Percentiles rank a stretch among this genome's conserved stretches.
These are phyloP conservation scores for Drosophila meridionalis DNA, from an alignment of 2,888 invertebrate genomes.

Conservation along the genomic window DNA sequence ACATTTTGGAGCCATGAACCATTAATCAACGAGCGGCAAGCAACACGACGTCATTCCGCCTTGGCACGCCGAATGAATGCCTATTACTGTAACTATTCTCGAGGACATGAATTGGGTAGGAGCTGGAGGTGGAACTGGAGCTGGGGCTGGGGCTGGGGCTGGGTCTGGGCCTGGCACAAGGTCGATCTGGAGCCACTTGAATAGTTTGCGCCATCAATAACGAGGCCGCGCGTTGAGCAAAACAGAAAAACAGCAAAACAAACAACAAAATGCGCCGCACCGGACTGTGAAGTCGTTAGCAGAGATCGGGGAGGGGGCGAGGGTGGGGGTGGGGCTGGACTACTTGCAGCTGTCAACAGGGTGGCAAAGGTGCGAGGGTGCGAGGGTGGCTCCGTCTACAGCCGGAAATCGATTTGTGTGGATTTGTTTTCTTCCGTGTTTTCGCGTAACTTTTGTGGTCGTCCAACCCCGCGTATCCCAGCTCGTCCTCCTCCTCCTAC, in stretches of 20 bases:
- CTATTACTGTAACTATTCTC: conserved; percentile 60
- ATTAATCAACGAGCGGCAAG: conserved; percentile 70
- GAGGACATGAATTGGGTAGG: conserved; percentile 3
- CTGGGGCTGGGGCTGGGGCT: conserved; percentile 11
- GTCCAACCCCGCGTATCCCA: neutral
- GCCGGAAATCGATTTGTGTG: conserved; percentile 77
- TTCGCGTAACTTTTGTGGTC: conserved; percentile 57
- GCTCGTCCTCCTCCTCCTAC: neutral
- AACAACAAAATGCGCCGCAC: conserved; percentile 59
- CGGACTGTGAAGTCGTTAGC: conserved; percentile 65
- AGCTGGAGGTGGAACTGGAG: neutral
- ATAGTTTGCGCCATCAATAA: conserved; percentile 69
- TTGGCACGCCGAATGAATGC: conserved; percentile 70
- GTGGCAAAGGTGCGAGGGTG: conserved; percentile 38
- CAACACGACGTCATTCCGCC: conserved; percentile 61
- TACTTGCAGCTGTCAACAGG: conserved; percentile 74
- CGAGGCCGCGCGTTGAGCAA: conserved; percentile 66
- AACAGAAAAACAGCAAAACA: conserved; percentile 65
- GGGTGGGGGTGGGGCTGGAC: conserved; percentile 7
- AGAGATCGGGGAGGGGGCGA: neutral
- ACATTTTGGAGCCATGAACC: conserved; percentile 50
- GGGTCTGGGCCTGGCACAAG: conserved; percentile 51
- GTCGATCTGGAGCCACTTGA: conserved; percentile 67
- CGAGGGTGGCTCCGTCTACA: conserved; percentile 38
- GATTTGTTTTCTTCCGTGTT: conserved; percentile 74